These are phyloP conservation scores for Pterobdella sp. DNA, from an alignment of 2,888 invertebrate genomes.

Conservation along the genomic window DNA sequence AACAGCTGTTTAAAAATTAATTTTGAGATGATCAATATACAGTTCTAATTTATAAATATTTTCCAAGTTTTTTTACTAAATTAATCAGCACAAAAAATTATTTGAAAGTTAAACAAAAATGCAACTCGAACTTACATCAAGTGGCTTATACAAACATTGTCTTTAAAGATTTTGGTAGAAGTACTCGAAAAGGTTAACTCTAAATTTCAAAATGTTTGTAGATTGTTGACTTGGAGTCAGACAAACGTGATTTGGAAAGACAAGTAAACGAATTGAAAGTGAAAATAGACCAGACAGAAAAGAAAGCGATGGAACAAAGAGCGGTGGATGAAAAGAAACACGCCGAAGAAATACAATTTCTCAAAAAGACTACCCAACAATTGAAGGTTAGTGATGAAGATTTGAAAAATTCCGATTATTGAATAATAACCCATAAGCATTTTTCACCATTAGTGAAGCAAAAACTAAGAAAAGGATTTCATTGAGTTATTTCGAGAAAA, in stretches of 20 bases:
- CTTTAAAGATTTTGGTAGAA: too few relatives aligned
- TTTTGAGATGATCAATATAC: too few relatives aligned
- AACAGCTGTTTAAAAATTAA: too few relatives aligned
- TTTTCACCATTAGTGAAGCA: not conserved
- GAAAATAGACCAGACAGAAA: conserved; percentile 52
- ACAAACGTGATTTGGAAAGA: conserved; percentile 73
- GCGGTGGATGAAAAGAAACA: conserved; percentile 86
- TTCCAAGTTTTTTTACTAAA: too few relatives aligned
- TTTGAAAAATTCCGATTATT: not conserved
- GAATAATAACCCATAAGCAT: not conserved
- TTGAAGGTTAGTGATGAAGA: conserved; percentile 61
- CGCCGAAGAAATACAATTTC: conserved; percentile 78
- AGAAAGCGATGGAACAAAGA: conserved; percentile 62
- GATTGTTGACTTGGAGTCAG: conserved; percentile 58
- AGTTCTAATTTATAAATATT: too few relatives aligned
- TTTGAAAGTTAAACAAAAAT: too few relatives aligned
- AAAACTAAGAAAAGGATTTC: not conserved
- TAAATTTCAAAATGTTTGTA: too few relatives aligned
- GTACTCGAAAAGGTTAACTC: too few relatives aligned
- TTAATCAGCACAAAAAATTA: too few relatives aligned
- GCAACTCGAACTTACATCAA: too few relatives aligned
- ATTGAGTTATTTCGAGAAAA: not conserved
- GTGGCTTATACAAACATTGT: too few relatives aligned
- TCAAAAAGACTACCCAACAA: conserved; percentile 88
- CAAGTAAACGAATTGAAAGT: conserved; percentile 55